These are phyloP conservation scores for Drosophila rufa DNA, from an alignment of 1,140 invertebrate genomes.

Conservation along the genomic window DNA sequence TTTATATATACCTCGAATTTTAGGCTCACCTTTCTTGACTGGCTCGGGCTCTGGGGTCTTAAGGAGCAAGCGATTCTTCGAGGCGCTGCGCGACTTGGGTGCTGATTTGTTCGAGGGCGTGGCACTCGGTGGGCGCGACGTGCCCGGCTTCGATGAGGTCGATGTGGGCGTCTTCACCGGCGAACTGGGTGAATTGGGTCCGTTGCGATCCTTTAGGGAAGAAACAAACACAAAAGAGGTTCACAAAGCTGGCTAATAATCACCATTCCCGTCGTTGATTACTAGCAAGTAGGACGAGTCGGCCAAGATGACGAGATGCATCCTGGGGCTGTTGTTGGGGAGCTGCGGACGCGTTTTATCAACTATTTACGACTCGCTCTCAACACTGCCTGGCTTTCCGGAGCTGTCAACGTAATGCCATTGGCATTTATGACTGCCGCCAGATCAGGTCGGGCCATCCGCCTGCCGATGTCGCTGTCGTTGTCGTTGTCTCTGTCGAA, in stretches of 20 bases:
- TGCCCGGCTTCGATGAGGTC: conserved; percentile 78
- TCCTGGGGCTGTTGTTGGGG: conserved; percentile 35
- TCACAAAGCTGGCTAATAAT: neutral
- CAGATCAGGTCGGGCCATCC: conserved; percentile 26
- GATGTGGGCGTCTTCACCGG: conserved; percentile 85
- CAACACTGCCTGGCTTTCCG: conserved; percentile 55
- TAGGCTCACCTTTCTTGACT: conserved; percentile 90
- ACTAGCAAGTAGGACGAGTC: conserved; percentile 72
- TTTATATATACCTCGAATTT: neutral
- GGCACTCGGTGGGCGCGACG: conserved; percentile 80
- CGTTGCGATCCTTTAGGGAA: conserved; percentile 82
- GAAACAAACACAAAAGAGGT: neutral
- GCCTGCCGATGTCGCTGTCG: conserved; percentile 39
- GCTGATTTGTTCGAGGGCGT: conserved; percentile 84
- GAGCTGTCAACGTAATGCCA: conserved; percentile 75
- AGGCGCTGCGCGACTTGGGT: conserved; percentile 81
- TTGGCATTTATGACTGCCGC: conserved; percentile 70
- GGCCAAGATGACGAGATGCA: conserved; percentile 79
- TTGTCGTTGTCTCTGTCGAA: conserved; percentile 12
- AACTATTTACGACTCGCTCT: conserved; percentile 65
- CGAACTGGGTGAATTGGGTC: conserved; percentile 81
- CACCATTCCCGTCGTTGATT: conserved; percentile 19
- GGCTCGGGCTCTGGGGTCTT: conserved; percentile 85
- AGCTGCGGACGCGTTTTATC: conserved; percentile 15
- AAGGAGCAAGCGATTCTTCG: conserved; percentile 81